Conservation (phyloP, 2,113 vertebrate genomes). For the Gobiocypris rarus region DNA sequence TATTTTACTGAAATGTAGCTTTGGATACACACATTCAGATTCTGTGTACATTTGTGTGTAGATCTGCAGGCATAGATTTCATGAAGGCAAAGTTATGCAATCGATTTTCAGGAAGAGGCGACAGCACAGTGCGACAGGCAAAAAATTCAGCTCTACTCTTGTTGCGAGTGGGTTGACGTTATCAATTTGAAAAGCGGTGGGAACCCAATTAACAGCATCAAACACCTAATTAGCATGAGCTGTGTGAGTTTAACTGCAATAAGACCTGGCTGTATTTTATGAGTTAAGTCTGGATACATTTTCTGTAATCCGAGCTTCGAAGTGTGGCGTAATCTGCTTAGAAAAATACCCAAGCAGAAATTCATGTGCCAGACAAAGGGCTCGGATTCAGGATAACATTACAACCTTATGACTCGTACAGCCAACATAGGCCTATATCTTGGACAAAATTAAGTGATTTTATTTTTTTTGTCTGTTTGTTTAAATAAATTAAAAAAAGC, state of each 20-base stretch:
- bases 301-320: constrained; percentile 53
- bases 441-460: background rate
- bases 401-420: constrained; percentile 6
- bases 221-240: constrained; percentile 83
- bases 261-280: constrained; percentile 41
- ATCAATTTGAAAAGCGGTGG: constrained; percentile 84
- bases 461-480: background rate
- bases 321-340: constrained; percentile 54
- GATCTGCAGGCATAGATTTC: background rate
- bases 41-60: background rate
- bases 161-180: constrained; percentile 77
- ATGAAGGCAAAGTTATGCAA: constrained; percentile 19
- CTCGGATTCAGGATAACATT: constrained; percentile 18
- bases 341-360: constrained; percentile 52
- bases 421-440: background rate
- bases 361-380: constrained; percentile 37
- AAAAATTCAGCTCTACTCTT: constrained; percentile 72
- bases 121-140: constrained; percentile 28
- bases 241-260: constrained; percentile 69
- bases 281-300: constrained; percentile 44
- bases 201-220: constrained; percentile 85
- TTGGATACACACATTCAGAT: background rate
- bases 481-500: too few species aligned
- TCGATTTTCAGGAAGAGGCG: background rate
- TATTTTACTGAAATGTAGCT: too few species aligned